Evolutionary conservation across 2,888 invertebrate genomes (phyloP).

Genomic region (Zygogramma bicolorata): DNA sequence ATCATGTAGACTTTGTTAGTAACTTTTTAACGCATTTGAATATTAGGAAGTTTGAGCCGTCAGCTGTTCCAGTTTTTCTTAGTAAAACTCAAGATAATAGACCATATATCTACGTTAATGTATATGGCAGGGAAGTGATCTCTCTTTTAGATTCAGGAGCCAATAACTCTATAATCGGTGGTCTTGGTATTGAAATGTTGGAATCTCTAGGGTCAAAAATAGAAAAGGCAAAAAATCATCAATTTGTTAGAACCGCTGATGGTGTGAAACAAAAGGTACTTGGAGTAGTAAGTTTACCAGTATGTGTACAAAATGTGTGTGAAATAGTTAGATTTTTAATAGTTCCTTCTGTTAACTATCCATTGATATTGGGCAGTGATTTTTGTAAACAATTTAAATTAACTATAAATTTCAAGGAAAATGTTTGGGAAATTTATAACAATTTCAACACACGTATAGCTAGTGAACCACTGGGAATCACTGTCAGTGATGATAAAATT

Average conservation of each 20-base stretch:
- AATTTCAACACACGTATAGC: no score
- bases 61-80: not conserved
- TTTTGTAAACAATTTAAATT: conserved; percentile 25
- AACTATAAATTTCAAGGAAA: conserved; percentile 3
- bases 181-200: not conserved
- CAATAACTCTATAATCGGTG: not conserved
- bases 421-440: not conserved
- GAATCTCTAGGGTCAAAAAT: not conserved
- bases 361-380: conserved; percentile 28
- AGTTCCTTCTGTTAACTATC: conserved; percentile 21
- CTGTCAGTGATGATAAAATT: no score
- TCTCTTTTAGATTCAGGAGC: not conserved
- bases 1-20: not conserved
- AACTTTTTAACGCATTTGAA: not conserved
- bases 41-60: not conserved
- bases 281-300: conserved; percentile 14
- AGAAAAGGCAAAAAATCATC: not conserved
- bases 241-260: conserved; percentile 24
- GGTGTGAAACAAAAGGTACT: conserved; percentile 4
- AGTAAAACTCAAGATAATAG: not conserved
- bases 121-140: not conserved
- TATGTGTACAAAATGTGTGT: conserved; percentile 2
- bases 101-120: not conserved
- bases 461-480: no score
- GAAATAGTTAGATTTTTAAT: no score